Evolutionary conservation across 2,797 vertebrate genomes (phyloP), one percentile per base, ranked within the genome.

Genomic region (Benthosema pterotum): DNA sequence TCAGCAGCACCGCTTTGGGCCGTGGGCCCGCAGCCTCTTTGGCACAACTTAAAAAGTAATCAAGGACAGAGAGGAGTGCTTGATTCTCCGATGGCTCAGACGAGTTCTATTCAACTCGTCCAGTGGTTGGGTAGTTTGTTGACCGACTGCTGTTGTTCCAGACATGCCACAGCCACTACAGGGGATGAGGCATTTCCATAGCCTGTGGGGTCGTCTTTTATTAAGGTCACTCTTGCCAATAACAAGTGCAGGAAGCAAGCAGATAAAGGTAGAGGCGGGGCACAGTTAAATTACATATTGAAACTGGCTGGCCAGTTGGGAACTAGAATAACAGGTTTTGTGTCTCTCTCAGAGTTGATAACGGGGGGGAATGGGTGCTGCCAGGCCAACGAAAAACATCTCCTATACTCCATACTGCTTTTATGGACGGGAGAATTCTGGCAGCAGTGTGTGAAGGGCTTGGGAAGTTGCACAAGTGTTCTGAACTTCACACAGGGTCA

Each of bases 111-210:
- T 42, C 48, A 42, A 18, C 2, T 42, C 4, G 12, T n/a, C 15
- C 32, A 15, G 18, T 16, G 18, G 42, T 42, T 17, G 18, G n/a
- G n/a, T n/a, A n/a, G 42, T 42, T 17, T 64, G 18, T 25, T 42
- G 18, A 51, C 3, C 5, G 46, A 50, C 52, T 52, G 61, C 60
- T 69, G 49, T 59, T 55, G 51, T 63, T 78, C 42, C 65, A 80
- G 74, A 87, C 80, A 82, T 83, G 56, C 74, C 62, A 75, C 0
- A 67, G 77, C 13, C 60, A 55, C 70, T 16, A 45, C 64, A 60
- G 62, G 67, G 62, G 69, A 54, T 12, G 12, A 78, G 57, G 79
- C 53, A 82, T 84, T 88, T 88, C 79, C 80, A 78, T 22, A 13
- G 60, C 83, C 69, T 22, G 67, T 52, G 60, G 79, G 38, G 25